Percentiles rank a stretch among this genome's conserved stretches.
These are phyloP conservation scores for Drosophila ochracea DNA, from an alignment of 2,888 invertebrate genomes.

Conservation along the genomic window DNA sequence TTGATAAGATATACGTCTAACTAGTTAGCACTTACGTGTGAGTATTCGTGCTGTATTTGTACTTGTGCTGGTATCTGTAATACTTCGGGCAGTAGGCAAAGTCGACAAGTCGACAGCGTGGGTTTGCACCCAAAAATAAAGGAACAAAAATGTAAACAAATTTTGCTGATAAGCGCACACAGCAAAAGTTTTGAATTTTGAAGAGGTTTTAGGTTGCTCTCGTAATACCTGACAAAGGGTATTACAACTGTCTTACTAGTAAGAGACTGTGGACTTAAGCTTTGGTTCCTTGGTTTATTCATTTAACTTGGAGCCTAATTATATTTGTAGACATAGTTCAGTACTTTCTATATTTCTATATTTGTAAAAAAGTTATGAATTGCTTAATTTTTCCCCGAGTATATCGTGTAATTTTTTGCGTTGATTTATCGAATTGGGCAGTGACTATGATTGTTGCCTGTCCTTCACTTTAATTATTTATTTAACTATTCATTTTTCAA, in stretches of 20 bases:
- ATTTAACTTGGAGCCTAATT: neutral
- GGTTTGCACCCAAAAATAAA: slow-evolving; percentile 51
- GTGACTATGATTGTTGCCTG: too few relatives aligned
- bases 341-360: neutral
- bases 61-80: slow-evolving; percentile 4
- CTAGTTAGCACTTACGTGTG: neutral
- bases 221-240: neutral
- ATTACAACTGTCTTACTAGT: neutral
- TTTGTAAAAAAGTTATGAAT: neutral
- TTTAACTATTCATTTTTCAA: neutral
- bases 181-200: slow-evolving; percentile 10
- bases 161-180: slow-evolving; percentile 44
- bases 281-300: neutral
- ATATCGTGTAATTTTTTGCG: neutral
- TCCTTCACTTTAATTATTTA: neutral
- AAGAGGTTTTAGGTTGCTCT: slow-evolving; percentile 2
- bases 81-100: slow-evolving; percentile 38
- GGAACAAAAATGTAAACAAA: slow-evolving; percentile 5
- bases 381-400: neutral
- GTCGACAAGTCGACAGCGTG: slow-evolving; percentile 39
- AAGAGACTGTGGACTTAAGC: neutral
- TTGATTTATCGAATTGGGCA: neutral
- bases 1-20: slow-evolving; percentile 52
- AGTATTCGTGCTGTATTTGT: slow-evolving; percentile 1
- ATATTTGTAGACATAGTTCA: neutral